Conservation (phyloP, 2,797 vertebrate species). For the Acestrorhynchus altus region DNA sequence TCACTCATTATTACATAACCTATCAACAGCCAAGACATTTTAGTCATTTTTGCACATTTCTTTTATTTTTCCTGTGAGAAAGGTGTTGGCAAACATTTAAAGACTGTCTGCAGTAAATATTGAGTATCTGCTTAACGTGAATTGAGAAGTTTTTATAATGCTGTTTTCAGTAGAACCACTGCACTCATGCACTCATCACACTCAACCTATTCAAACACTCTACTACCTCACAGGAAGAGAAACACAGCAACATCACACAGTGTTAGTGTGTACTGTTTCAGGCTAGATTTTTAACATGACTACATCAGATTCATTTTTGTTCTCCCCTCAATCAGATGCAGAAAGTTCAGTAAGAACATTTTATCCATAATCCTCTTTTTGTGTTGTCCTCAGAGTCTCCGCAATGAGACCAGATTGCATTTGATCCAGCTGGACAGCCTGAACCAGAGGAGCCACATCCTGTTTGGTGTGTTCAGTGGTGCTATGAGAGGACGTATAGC, state of each 20-base stretch:
- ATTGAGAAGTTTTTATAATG: too few species aligned
- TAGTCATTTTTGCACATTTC: slow-evolving; percentile 19
- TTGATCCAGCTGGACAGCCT: slow-evolving; percentile 75
- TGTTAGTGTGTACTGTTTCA: too few species aligned
- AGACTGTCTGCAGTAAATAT: background rate
- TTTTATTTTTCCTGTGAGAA: slow-evolving; percentile 13
- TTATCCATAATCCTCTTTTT: background rate
- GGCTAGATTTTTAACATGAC: too few species aligned
- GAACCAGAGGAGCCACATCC: slow-evolving; percentile 67
- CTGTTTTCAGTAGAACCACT: too few species aligned
- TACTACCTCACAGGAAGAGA: too few species aligned
- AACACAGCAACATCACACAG: too few species aligned
- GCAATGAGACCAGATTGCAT: slow-evolving; percentile 62
- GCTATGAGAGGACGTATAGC: slow-evolving; percentile 64
- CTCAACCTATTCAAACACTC: too few species aligned
- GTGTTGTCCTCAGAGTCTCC: slow-evolving; percentile 67
- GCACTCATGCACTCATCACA: too few species aligned
- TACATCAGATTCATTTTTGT: too few species aligned
- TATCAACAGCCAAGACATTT: background rate
- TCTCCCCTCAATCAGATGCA: too few species aligned
- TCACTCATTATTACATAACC: background rate
- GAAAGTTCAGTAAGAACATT: background rate
- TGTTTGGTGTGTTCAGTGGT: slow-evolving; percentile 63
- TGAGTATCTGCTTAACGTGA: too few species aligned
- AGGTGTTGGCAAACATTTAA: background rate